Conservation (phyloP, 1,140 invertebrate genomes). For the Drosophila ananassae region DNA sequence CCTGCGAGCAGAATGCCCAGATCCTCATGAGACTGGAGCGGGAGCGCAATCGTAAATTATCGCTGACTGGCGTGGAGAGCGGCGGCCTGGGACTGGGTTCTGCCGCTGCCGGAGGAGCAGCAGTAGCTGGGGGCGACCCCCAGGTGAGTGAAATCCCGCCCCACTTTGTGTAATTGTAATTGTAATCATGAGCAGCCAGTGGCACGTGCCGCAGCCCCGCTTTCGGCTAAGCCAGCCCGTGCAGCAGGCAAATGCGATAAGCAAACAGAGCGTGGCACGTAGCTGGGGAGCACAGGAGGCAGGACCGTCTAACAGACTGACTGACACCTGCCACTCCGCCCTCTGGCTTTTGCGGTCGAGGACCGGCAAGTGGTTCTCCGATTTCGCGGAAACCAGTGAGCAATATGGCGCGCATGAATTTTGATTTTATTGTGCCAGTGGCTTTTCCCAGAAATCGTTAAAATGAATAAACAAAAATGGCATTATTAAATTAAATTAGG, state of each 20-base stretch:
- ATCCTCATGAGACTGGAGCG: constrained; percentile 83
- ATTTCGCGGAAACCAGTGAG: constrained; percentile 5
- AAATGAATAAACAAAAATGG: too few relatives aligned
- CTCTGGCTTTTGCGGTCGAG: not conserved
- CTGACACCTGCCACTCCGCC: constrained; percentile 42
- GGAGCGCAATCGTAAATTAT: constrained; percentile 82
- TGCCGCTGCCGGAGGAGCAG: constrained; percentile 13
- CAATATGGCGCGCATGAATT: constrained; percentile 11
- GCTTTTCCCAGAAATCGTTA: not conserved
- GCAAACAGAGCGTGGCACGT: constrained; percentile 74
- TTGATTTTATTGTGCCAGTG: constrained; percentile 18
- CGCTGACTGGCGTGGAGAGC: constrained; percentile 53
- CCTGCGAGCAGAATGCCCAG: constrained; percentile 83
- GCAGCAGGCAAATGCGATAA: constrained; percentile 62
- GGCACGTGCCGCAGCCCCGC: constrained; percentile 43
- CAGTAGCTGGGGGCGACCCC: constrained; percentile 25
- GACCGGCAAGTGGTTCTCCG: not conserved
- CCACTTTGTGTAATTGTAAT: constrained; percentile 61
- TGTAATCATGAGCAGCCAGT: constrained; percentile 57
- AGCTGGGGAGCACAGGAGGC: constrained; percentile 4
- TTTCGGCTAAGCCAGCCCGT: constrained; percentile 7
- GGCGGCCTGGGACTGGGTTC: constrained; percentile 15
- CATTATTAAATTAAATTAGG: not conserved
- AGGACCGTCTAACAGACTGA: constrained; percentile 29
- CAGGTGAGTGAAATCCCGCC: constrained; percentile 64